Percentiles rank a stretch among this genome's conserved stretches.
Conservation (phyloP, 2,113 vertebrate species). For the Heloderma charlesbogerti region DNA sequence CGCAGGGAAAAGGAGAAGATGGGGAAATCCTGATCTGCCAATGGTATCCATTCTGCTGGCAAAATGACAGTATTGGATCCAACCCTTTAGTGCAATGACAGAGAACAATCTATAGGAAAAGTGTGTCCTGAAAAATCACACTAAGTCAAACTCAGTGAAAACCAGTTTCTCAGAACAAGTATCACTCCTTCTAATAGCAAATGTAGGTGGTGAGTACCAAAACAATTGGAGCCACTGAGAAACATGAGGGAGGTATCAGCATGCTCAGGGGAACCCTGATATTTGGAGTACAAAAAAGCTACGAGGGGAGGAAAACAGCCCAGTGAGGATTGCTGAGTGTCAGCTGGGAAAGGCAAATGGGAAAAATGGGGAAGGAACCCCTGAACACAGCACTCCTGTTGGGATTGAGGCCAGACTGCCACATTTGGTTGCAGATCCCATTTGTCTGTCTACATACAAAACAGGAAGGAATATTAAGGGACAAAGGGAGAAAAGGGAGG, state of each 20-base stretch:
- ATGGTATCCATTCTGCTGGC: no score
- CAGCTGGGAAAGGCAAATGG: background rate
- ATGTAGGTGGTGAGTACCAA: background rate
- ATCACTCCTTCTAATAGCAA: background rate
- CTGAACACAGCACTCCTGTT: background rate
- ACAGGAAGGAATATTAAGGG: background rate
- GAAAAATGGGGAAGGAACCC: background rate
- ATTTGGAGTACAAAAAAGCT: background rate
- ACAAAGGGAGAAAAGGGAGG: background rate
- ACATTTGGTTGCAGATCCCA: background rate
- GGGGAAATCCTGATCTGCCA: no score
- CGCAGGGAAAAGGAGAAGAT: no score
- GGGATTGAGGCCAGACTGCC: background rate
- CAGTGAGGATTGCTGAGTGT: background rate
- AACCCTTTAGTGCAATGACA: background rate
- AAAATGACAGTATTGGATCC: no score
- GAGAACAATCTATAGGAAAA: background rate
- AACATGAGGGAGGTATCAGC: background rate
- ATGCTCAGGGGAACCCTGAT: background rate
- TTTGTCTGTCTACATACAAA: background rate
- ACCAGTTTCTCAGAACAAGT: background rate
- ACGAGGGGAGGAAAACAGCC: background rate
- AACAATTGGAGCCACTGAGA: background rate
- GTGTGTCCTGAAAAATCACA: fast-evolving
- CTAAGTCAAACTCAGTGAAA: background rate